Conservation (phyloP, 2,888 invertebrate genomes). For the Koerneria pararmatus region DNA sequence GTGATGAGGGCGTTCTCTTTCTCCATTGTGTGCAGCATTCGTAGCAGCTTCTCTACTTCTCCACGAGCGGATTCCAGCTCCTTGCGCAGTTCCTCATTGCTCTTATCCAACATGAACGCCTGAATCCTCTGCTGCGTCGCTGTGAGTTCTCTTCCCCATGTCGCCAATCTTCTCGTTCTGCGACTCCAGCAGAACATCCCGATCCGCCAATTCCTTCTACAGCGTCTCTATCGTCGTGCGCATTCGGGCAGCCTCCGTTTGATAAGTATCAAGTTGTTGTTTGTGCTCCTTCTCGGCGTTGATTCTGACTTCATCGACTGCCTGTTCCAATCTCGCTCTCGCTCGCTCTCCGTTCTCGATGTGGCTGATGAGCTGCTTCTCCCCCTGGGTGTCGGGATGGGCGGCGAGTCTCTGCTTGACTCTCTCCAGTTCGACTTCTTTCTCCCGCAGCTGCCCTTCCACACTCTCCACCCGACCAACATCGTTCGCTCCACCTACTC, state of each 20-base stretch:
- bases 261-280: constrained; percentile 45
- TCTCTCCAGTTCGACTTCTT: constrained; percentile 95
- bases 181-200: constrained; percentile 57
- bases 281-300: constrained; percentile 50
- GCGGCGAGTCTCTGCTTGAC: constrained; percentile 61
- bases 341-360: constrained; percentile 70
- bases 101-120: constrained; percentile 40
- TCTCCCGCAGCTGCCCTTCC: constrained; percentile 92
- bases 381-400: constrained; percentile 40
- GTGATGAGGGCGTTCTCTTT: constrained; percentile 56
- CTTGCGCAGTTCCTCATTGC: constrained; percentile 35
- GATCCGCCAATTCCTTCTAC: constrained; percentile 46
- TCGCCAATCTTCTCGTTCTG: constrained; percentile 60
- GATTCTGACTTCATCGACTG: constrained; percentile 48
- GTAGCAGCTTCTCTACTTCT: constrained; percentile 62
- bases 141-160: constrained; percentile 45
- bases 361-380: constrained; percentile 16
- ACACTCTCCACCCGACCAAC: constrained; percentile 84
- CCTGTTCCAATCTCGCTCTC: constrained; percentile 45
- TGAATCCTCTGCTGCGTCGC: constrained; percentile 32
- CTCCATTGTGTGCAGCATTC: constrained; percentile 61
- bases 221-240: constrained; percentile 16
- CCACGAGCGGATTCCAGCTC: constrained; percentile 54
- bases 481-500: too few relatives aligned
- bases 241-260: constrained; percentile 32